Evolutionary conservation across 2,113 vertebrate genomes (phyloP).

Genomic region (Nannobrachium achirus): DNA sequence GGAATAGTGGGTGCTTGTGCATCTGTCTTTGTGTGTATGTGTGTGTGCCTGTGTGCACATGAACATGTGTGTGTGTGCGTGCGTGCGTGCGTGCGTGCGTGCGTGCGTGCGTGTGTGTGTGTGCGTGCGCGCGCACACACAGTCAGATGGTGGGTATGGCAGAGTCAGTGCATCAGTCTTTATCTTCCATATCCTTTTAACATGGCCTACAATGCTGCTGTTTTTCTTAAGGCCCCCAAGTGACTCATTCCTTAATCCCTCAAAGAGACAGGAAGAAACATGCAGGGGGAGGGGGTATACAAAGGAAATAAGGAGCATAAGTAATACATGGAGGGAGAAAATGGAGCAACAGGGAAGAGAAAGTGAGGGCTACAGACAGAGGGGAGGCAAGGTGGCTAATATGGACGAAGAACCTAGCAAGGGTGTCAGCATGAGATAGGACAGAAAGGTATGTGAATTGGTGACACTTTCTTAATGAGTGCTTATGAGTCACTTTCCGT

Average conservation of each 20-base stretch:
- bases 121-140: slow-evolving; percentile 22
- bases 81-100: slow-evolving; percentile 13
- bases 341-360: slow-evolving; percentile 14
- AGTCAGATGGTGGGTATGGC: slow-evolving; percentile 20
- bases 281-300: slow-evolving; percentile 13
- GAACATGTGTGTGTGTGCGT: neutral
- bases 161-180: slow-evolving; percentile 39
- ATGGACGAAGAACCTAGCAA: neutral
- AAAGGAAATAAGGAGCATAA: slow-evolving; percentile 1
- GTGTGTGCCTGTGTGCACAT: slow-evolving; percentile 17
- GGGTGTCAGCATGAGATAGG: slow-evolving; percentile 14
- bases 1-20: slow-evolving; percentile 28
- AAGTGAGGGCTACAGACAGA: neutral
- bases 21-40: slow-evolving; percentile 5
- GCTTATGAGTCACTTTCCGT: slow-evolving; percentile 6
- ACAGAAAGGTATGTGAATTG: slow-evolving; percentile 17
- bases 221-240: slow-evolving; percentile 35
- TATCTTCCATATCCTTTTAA: slow-evolving; percentile 61
- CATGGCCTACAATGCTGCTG: slow-evolving; percentile 48
- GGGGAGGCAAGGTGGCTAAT: neutral
- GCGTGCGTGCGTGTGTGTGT: slow-evolving; percentile 10
- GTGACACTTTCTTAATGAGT: slow-evolving; percentile 30
- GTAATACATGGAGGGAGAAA: slow-evolving; percentile 19
- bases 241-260: slow-evolving; percentile 58
- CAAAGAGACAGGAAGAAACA: slow-evolving; percentile 52